phyloP scores from a whole-genome alignment of 2,888 invertebrate species.

The Rhodophaea formosa region DNA sequence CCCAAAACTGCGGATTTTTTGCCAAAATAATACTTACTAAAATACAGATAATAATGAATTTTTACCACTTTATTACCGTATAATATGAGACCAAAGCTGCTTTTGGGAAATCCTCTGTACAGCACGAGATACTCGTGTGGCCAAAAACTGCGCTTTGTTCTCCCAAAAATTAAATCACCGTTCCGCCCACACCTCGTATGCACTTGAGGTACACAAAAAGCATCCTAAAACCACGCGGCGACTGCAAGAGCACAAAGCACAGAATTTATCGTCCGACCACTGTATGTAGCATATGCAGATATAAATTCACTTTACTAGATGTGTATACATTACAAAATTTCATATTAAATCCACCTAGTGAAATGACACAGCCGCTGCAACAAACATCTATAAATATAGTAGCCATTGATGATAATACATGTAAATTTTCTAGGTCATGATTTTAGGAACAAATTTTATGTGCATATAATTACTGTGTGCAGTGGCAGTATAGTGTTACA shows the following conservation, averaged over 20 bases:
- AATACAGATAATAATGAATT: too few species aligned
- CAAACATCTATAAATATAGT: too few species aligned
- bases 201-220: constrained; percentile 38
- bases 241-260: constrained; percentile 64
- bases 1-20: too few species aligned
- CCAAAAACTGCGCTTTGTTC: background rate
- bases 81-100: background rate
- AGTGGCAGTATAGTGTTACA: too few species aligned
- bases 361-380: too few species aligned
- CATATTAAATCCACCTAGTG: background rate
- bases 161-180: constrained; percentile 16
- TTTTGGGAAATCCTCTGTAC: background rate
- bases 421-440: too few species aligned
- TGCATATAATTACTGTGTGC: too few species aligned
- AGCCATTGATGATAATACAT: too few species aligned
- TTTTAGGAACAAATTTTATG: too few species aligned
- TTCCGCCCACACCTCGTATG: constrained; percentile 7
- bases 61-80: too few species aligned
- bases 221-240: constrained; percentile 49
- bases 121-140: background rate
- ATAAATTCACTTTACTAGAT: constrained; percentile 38
- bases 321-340: constrained; percentile 7
- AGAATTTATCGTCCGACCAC: constrained; percentile 69
- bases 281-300: constrained; percentile 60
- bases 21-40: too few species aligned